Conservation (phyloP, 1,140 invertebrate genomes). For the Vanessa atalanta region DNA sequence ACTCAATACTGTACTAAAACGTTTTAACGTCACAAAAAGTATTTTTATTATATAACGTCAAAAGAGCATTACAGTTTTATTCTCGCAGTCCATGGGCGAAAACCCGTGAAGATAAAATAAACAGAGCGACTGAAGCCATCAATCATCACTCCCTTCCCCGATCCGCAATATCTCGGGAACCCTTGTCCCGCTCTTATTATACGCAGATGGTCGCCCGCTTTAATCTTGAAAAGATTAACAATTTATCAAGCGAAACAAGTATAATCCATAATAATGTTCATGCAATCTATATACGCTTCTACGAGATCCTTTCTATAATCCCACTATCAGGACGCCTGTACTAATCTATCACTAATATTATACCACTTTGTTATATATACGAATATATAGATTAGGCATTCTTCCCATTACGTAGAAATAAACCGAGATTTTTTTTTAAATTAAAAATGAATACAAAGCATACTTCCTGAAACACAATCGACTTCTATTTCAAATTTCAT, state of each 20-base stretch:
- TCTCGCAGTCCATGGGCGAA: slow-evolving; percentile 2
- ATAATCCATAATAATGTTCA: not conserved
- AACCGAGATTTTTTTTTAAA: too few species aligned
- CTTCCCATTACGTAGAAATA: too few species aligned
- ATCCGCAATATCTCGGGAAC: slow-evolving; percentile 24
- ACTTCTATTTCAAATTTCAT: too few species aligned
- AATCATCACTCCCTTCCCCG: slow-evolving; percentile 35
- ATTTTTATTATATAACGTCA: not conserved
- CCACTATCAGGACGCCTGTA: too few species aligned
- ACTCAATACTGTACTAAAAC: too few species aligned
- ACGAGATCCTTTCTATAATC: too few species aligned
- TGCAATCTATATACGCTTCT: not conserved
- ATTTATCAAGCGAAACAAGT: slow-evolving; percentile 27
- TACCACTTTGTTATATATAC: too few species aligned
- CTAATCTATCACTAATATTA: too few species aligned
- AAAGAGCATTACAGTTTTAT: not conserved
- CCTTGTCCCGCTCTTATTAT: slow-evolving; percentile 27
- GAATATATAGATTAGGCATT: too few species aligned
- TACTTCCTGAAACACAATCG: too few species aligned
- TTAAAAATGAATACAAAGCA: too few species aligned
- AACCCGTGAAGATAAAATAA: slow-evolving; percentile 25
- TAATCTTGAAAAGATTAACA: slow-evolving; percentile 32
- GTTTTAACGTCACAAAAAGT: too few species aligned
- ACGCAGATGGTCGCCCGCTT: slow-evolving; percentile 27
- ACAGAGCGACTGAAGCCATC: slow-evolving; percentile 23